Percentiles rank a stretch among this genome's conserved stretches.
These are phyloP conservation scores for Sebastes diploproa DNA, from an alignment of 2,797 vertebrate genomes.

Conservation along the genomic window DNA sequence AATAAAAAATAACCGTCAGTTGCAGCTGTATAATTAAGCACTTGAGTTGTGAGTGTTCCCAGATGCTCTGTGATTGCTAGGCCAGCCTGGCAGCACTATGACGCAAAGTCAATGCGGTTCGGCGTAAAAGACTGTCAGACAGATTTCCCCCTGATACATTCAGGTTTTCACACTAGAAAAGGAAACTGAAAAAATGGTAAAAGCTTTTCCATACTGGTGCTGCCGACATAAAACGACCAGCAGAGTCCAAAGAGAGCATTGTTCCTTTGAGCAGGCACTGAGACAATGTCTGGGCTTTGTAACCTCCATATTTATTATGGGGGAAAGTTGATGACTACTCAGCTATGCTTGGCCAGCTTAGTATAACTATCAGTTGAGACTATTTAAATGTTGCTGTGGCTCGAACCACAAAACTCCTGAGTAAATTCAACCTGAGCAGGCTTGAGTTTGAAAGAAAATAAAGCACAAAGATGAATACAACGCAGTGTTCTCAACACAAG, in stretches of 20 bases:
- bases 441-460: neutral
- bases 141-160: neutral
- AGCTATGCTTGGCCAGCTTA: slow-evolving; percentile 39
- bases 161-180: neutral
- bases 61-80: neutral
- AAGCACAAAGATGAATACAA: slow-evolving; percentile 44
- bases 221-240: neutral
- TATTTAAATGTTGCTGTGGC: slow-evolving; percentile 37
- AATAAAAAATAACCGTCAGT: neutral
- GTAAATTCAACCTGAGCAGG: slow-evolving; percentile 32
- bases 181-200: neutral
- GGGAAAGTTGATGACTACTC: slow-evolving; percentile 57
- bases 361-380: slow-evolving; percentile 47
- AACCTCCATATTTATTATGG: slow-evolving; percentile 44
- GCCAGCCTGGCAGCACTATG: neutral
- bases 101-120: neutral
- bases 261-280: slow-evolving; percentile 10
- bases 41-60: neutral
- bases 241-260: slow-evolving; percentile 13
- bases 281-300: slow-evolving; percentile 32
- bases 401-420: slow-evolving; percentile 47
- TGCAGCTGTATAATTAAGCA: neutral
- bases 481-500: slow-evolving; percentile 37
- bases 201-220: neutral
- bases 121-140: fast-evolving